Conservation (phyloP, 30 jellyfish, hydroid and myxozoan species). For the Mastigias papua region DNA sequence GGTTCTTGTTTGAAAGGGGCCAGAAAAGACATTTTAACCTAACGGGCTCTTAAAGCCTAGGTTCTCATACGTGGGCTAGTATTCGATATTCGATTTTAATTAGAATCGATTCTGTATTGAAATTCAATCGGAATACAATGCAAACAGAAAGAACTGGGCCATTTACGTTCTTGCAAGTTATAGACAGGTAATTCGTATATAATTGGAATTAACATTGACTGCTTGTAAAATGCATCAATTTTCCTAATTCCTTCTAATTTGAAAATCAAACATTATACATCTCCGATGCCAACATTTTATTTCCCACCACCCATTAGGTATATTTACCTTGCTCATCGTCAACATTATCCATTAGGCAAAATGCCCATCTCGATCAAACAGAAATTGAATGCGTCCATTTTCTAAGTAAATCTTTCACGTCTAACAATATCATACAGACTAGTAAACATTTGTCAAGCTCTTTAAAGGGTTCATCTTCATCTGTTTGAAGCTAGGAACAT, state of each 20-base stretch:
- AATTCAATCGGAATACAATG: no score
- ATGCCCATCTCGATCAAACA: slow-evolving; percentile 8
- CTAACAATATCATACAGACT: slow-evolving; percentile 59
- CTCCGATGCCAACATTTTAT: background rate
- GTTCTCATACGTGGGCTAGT: no score
- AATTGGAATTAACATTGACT: background rate
- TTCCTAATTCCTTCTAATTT: background rate
- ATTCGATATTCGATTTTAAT: no score
- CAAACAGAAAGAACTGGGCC: no score
- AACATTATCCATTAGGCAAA: slow-evolving; percentile 1
- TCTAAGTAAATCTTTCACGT: slow-evolving; percentile 31
- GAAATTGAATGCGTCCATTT: slow-evolving; percentile 37
- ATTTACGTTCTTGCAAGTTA: background rate
- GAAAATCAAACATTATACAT: background rate
- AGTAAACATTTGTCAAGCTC: slow-evolving; percentile 38
- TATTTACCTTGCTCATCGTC: background rate
- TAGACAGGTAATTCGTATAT: background rate
- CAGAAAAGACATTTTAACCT: no score
- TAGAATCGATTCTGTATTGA: no score
- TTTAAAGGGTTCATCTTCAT: background rate
- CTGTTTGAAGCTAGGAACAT: background rate
- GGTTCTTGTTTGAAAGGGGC: no score
- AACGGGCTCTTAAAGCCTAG: no score
- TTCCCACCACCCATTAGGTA: background rate
- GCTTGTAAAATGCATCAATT: background rate